These are phyloP conservation scores for Cetonia aurata DNA, from an alignment of 2,888 invertebrate genomes.

Conservation along the genomic window DNA sequence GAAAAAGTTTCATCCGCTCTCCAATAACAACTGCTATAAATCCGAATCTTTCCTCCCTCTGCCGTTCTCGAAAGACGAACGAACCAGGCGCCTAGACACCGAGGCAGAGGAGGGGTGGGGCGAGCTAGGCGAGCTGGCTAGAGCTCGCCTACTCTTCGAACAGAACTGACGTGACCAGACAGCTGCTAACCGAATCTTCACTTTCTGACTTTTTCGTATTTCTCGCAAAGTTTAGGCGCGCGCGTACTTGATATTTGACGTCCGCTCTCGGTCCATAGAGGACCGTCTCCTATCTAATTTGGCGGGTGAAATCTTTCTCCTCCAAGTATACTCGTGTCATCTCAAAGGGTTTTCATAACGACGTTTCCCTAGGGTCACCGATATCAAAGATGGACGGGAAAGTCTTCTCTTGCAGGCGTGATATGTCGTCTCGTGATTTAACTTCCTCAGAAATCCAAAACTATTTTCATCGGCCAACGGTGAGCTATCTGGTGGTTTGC, in stretches of 20 bases:
- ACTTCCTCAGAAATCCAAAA: no score
- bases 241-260: slow-evolving; percentile 26
- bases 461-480: no score
- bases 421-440: slow-evolving; percentile 13
- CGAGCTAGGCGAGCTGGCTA: no score
- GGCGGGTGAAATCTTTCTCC: slow-evolving; percentile 40
- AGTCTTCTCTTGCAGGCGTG: not conserved
- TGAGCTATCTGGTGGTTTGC: no score
- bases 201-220: not conserved
- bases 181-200: not conserved
- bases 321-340: slow-evolving; percentile 37
- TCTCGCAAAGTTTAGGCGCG: slow-evolving; percentile 7
- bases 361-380: slow-evolving; percentile 15
- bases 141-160: no score
- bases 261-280: slow-evolving; percentile 22
- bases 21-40: no score
- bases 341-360: slow-evolving; percentile 40
- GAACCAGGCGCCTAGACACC: no score
- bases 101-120: no score
- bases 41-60: no score
- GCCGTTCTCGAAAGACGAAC: no score
- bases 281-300: slow-evolving; percentile 41
- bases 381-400: slow-evolving; percentile 13
- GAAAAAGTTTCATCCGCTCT: no score
- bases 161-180: not conserved